Conservation (phyloP, 2,113 vertebrate species). For the Equus quagga region DNA sequence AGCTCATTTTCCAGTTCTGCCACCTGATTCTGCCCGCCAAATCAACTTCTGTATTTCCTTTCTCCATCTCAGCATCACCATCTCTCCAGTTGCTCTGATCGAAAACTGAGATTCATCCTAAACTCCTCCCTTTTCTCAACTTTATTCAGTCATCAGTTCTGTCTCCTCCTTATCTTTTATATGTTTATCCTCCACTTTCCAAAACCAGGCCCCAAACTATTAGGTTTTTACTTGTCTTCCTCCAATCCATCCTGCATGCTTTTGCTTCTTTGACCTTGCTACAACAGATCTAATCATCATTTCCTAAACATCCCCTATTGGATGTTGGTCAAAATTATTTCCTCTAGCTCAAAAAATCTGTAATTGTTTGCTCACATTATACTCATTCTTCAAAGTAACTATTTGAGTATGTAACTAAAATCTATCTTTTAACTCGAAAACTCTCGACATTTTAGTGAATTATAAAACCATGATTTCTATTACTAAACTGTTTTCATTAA, state of each 20-base stretch:
- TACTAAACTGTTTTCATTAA: background rate
- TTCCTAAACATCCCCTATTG: background rate
- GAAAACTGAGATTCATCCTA: background rate
- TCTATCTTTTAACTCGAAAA: background rate
- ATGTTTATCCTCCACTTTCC: background rate
- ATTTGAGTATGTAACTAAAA: background rate
- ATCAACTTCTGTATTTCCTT: background rate
- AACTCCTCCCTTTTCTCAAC: background rate
- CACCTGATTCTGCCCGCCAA: background rate
- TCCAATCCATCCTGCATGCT: background rate
- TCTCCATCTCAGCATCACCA: background rate
- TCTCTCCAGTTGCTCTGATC: background rate
- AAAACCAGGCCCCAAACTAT: background rate
- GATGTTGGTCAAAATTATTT: background rate
- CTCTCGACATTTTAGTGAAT: background rate
- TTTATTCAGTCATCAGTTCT: background rate
- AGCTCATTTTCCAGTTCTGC: background rate
- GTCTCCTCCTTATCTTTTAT: background rate
- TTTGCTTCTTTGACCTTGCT: background rate
- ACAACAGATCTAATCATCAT: background rate
- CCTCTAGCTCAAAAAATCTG: background rate
- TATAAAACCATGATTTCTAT: background rate
- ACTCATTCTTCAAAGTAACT: background rate
- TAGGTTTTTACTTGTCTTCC: background rate
- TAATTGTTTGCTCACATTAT: background rate